phyloP scores from a whole-genome alignment of 1,140 invertebrate genomes.

The Leptonema lineaticorne region DNA sequence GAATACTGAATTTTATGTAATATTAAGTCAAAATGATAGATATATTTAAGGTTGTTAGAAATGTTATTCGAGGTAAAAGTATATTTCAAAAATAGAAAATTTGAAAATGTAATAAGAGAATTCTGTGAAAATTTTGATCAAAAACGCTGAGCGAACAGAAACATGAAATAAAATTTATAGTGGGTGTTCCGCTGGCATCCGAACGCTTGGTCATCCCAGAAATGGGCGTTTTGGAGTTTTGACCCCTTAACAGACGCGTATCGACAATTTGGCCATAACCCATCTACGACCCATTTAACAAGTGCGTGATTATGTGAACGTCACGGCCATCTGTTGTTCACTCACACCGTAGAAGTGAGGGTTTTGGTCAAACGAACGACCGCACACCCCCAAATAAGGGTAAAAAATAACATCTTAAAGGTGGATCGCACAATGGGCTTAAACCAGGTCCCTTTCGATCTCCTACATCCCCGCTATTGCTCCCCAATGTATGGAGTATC shows the following conservation, averaged over 20 bases:
- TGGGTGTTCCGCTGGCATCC: too few relatives aligned
- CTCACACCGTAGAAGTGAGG: slow-evolving; percentile 1
- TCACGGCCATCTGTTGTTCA: slow-evolving; percentile 36
- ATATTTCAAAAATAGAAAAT: too few relatives aligned
- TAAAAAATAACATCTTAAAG: slow-evolving; percentile 7
- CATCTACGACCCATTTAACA: slow-evolving; percentile 41
- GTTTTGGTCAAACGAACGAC: background rate
- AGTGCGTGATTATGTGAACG: slow-evolving; percentile 41
- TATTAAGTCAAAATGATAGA: too few relatives aligned
- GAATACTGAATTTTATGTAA: too few relatives aligned
- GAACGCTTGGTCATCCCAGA: too few relatives aligned
- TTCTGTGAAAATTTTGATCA: too few relatives aligned
- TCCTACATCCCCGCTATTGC: background rate
- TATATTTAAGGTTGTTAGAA: too few relatives aligned
- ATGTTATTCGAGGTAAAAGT: too few relatives aligned
- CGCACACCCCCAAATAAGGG: background rate
- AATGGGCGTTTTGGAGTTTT: too few relatives aligned
- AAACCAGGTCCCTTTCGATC: slow-evolving; percentile 11
- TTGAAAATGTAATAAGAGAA: too few relatives aligned
- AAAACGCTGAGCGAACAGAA: too few relatives aligned
- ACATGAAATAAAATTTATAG: too few relatives aligned
- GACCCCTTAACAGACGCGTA: slow-evolving; percentile 24
- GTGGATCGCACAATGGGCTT: slow-evolving; percentile 7
- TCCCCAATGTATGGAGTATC: background rate
- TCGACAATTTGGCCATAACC: slow-evolving; percentile 39